Base-by-base conservation (phyloP, 2,797 vertebrate species). In the Discoglossus pictus region DNA sequence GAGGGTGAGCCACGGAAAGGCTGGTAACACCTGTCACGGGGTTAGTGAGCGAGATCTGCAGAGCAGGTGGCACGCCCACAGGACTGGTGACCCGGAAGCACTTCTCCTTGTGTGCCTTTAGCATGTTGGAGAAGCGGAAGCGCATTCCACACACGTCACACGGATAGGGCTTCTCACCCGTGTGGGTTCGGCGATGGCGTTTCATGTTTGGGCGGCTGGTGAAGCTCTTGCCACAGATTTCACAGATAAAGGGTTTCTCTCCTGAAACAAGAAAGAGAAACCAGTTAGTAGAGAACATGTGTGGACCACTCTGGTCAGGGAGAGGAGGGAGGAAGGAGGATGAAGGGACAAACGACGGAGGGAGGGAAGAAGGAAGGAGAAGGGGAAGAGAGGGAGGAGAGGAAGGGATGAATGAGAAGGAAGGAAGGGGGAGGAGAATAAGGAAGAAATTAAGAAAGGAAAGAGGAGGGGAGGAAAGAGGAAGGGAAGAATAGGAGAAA, bases 171-270 rank as follows among this genome's bases (percentile, higher is more conserved):
- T 98, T 98, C 87, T 98, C 96, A 23, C 96, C 96, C 0, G 96
- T 98, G 89, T 98, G 95, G 2, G 96, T 98, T 72, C 96, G 86
- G 13, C 96, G 93, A 75, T 98, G 96, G 12, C 96, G 89, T 84
- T 98, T 98, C 96, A 98, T 98, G 86, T 98, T 98, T 73, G 96
- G 96, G 58, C 96, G 94, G 80, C 96, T 98, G 87, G 96, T 98
- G 89, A 98, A 98, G 86, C 96, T 98, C 80, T 98, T 98, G 68
- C 96, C 96, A 12, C 96, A 98, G 83, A 98, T 98, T 89, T 98
- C 96, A 82, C 95, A 98, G 78, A 98, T 98, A 81, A 96, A 99
- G 11, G 96, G 96, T 87, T 99, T 98, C 89, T 99, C 96, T 82
- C 96, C 96, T 98, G 83, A 38, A 74, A 6, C 27, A 25, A 24